Conservation (phyloP, 2,888 invertebrate species). For the Atethmia centrago region DNA sequence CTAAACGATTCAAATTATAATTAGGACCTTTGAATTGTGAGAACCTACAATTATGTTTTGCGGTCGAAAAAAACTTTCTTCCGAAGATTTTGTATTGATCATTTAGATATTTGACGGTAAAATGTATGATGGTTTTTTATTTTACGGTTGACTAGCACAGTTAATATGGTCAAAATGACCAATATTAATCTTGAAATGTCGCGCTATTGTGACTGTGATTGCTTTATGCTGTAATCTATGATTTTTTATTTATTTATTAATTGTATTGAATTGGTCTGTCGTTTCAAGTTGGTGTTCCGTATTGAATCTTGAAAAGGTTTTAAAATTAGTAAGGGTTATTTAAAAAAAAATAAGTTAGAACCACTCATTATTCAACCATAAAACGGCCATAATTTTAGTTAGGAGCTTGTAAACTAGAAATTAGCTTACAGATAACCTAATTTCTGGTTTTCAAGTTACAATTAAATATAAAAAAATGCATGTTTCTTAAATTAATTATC, state of each 20-base stretch:
- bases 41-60: slow-evolving; percentile 64
- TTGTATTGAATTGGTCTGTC: slow-evolving; percentile 57
- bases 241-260: slow-evolving; percentile 73
- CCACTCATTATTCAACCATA: no score
- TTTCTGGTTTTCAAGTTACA: background rate
- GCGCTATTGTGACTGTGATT: slow-evolving; percentile 81
- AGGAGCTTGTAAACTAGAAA: no score
- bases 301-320: slow-evolving; percentile 10
- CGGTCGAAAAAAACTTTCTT: slow-evolving; percentile 20
- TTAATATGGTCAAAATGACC: slow-evolving; percentile 85
- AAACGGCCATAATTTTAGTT: no score
- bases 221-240: slow-evolving; percentile 73
- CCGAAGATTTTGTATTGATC: slow-evolving; percentile 30
- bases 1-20: slow-evolving; percentile 90
- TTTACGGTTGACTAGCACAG: slow-evolving; percentile 73
- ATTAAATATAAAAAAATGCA: background rate
- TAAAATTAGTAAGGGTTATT: background rate
- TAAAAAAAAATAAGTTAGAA: no score
- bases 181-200: slow-evolving; percentile 87
- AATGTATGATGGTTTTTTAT: slow-evolving; percentile 38
- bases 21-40: slow-evolving; percentile 84
- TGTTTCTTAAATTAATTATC: no score
- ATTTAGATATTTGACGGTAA: slow-evolving; percentile 12
- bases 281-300: slow-evolving; percentile 40
- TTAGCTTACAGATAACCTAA: background rate